phyloP scores from a whole-genome alignment of 2,113 vertebrate species.

The Camelus dromedarius region DNA sequence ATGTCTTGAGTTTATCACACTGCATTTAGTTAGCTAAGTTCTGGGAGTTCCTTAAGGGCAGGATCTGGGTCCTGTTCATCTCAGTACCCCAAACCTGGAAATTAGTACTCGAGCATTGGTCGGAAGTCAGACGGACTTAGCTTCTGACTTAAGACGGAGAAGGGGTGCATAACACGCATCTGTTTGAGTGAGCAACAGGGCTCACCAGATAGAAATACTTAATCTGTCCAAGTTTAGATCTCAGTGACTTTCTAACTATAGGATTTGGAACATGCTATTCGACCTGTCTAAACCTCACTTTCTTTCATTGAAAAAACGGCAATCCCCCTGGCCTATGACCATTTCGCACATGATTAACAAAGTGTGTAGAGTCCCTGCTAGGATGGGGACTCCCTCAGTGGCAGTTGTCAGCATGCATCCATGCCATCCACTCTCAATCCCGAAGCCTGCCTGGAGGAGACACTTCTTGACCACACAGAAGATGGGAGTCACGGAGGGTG shows the following conservation, averaged over 20 bases:
- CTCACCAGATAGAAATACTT: background rate
- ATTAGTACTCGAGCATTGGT: background rate
- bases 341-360: background rate
- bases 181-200: background rate
- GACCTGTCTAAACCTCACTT: background rate
- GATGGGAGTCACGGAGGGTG: background rate
- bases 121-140: background rate
- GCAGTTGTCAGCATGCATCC: background rate
- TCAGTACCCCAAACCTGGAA: background rate
- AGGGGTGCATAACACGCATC: accelerated
- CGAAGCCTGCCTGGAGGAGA: background rate
- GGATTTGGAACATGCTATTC: background rate
- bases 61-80: background rate
- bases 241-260: background rate
- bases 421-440: background rate
- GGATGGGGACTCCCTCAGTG: background rate
- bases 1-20: conserved; percentile 49
- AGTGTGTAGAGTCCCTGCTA: background rate
- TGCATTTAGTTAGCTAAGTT: conserved; percentile 13
- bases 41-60: conserved; percentile 29
- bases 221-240: background rate
- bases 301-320: conserved; percentile 5
- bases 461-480: background rate
- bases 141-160: background rate
- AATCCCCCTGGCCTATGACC: background rate